phyloP scores from a whole-genome alignment of 2,888 invertebrate species.

The Parnassius smintheus region DNA sequence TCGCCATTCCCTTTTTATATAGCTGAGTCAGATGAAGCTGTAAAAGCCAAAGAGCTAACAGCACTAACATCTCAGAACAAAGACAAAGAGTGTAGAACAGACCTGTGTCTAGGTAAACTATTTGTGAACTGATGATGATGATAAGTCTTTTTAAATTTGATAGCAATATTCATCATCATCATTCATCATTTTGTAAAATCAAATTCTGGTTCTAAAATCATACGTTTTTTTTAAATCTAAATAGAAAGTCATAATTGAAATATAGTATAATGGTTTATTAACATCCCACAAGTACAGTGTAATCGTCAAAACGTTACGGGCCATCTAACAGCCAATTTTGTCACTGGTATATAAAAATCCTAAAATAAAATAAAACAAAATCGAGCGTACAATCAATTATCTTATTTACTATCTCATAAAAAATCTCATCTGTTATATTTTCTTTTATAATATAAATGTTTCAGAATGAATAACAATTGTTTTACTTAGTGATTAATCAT shows the following conservation, averaged over 20 bases:
- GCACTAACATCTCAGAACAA: no score
- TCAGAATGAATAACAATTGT: conserved; percentile 15
- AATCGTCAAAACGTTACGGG: conserved; percentile 30
- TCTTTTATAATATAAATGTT: conserved; percentile 7
- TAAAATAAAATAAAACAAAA: conserved; percentile 27
- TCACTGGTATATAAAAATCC: conserved; percentile 31
- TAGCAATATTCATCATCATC: no score
- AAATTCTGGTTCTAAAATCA: not conserved
- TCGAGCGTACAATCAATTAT: conserved; percentile 23
- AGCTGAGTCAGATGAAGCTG: no score
- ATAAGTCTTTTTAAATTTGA: no score
- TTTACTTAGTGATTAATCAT: conserved; percentile 6
- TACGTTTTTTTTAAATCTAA: not conserved
- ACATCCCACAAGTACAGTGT: conserved; percentile 42
- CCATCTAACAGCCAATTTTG: conserved; percentile 26
- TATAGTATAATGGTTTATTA: conserved; percentile 41
- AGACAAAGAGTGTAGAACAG: no score
- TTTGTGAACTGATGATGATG: no score
- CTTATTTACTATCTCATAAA: conserved; percentile 19
- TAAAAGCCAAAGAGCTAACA: no score
- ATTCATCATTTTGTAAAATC: no score
- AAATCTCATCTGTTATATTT: conserved; percentile 19
- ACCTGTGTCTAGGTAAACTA: no score
- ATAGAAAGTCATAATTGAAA: conserved; percentile 21
- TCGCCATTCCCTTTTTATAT: no score